A percentile compares a stretch with the other conserved stretches of the same genome.
These are phyloP conservation scores for Helogale parvula DNA, from an alignment of 2,113 vertebrate genomes.

Conservation along the genomic window DNA sequence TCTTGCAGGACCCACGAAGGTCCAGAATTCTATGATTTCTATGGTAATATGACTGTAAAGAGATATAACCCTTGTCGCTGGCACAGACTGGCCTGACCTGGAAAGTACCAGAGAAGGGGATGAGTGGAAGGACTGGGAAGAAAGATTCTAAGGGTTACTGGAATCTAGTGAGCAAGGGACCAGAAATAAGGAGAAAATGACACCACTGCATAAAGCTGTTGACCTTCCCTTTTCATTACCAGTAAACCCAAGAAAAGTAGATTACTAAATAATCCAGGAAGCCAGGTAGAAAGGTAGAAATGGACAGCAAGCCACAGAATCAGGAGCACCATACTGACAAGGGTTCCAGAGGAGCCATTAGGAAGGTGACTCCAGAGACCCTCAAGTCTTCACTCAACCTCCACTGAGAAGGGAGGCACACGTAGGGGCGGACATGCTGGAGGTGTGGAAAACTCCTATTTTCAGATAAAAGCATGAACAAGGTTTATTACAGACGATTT, in stretches of 20 bases:
- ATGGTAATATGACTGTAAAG: background rate
- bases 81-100: background rate
- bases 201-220: background rate
- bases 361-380: too few relatives aligned
- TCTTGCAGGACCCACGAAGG: background rate
- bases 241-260: background rate
- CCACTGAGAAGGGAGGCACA: background rate
- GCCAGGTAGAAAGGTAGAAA: background rate
- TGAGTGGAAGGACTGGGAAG: background rate
- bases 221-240: background rate
- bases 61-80: background rate
- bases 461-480: background rate
- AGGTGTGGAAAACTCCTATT: too few relatives aligned
- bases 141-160: background rate
- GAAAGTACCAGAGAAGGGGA: background rate
- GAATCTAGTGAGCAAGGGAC: background rate
- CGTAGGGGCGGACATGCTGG: background rate
- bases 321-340: background rate
- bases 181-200: conserved; percentile 14
- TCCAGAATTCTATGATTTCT: background rate
- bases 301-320: background rate
- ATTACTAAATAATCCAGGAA: conserved; percentile 17
- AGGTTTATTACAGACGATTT: background rate
- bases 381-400: background rate
- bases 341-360: background rate